phyloP scores from a whole-genome alignment of 2,888 invertebrate species.

The Limenitis camilla region DNA sequence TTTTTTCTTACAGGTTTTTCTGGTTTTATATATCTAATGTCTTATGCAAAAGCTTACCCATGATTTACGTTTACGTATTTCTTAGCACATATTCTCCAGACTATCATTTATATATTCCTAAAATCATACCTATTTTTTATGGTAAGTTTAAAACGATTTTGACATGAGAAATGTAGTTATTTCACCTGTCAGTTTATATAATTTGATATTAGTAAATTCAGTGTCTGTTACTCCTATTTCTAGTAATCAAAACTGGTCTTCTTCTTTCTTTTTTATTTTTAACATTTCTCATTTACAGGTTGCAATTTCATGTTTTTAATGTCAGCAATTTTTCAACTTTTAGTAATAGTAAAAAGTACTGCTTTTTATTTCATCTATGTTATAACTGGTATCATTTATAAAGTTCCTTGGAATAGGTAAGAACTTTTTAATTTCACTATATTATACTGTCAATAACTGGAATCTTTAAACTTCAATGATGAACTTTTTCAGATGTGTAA shows the following conservation, averaged over 20 bases:
- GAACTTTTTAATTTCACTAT: neutral
- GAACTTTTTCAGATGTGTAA: conserved; percentile 3
- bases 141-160: conserved; percentile 29
- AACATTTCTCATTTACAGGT: conserved; percentile 28
- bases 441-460: neutral
- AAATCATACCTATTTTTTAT: conserved; percentile 41
- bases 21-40: conserved; percentile 29
- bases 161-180: neutral
- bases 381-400: conserved; percentile 28
- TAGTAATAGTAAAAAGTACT: conserved; percentile 22
- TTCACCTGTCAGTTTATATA: no score
- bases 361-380: conserved; percentile 31
- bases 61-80: conserved; percentile 39
- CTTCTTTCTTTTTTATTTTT: neutral
- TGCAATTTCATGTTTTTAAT: conserved; percentile 29
- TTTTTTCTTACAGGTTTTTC: conserved; percentile 9
- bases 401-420: conserved; percentile 45
- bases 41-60: conserved; percentile 37
- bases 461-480: no score
- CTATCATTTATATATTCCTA: conserved; percentile 40
- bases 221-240: neutral
- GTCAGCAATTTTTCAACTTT: conserved; percentile 29
- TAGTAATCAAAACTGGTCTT: neutral
- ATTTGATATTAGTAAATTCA: no score
- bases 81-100: conserved; percentile 41